phyloP scores from a whole-genome alignment of 1,140 invertebrate species.

The Pseudoatta argentina region DNA sequence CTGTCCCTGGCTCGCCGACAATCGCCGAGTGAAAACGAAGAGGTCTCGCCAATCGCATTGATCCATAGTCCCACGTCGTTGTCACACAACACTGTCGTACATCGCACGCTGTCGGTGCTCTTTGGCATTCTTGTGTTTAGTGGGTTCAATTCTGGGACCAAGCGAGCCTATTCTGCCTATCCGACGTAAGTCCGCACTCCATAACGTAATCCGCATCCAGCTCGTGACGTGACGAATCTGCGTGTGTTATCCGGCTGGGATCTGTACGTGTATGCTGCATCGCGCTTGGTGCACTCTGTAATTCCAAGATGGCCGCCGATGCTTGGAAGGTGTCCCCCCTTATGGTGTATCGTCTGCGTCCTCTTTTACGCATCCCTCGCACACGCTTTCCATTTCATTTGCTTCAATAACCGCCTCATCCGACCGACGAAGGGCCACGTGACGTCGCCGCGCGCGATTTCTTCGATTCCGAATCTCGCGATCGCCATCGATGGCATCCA shows the following conservation, averaged over 20 bases:
- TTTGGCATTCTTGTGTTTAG: constrained; percentile 72
- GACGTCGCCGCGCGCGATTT: background rate
- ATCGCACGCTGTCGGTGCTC: constrained; percentile 74
- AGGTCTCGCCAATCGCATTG: constrained; percentile 81
- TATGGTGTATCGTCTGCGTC: constrained; percentile 73
- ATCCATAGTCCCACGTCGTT: constrained; percentile 80
- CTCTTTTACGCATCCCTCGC: background rate
- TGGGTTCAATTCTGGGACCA: constrained; percentile 78
- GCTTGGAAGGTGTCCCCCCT: constrained; percentile 74
- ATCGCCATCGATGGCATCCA: background rate
- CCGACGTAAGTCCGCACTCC: constrained; percentile 78
- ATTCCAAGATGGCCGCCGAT: constrained; percentile 82
- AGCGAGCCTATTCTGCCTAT: constrained; percentile 72
- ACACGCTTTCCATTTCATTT: constrained; percentile 32
- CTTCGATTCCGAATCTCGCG: background rate
- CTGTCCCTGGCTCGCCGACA: constrained; percentile 62
- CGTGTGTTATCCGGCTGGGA: constrained; percentile 30
- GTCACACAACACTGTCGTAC: constrained; percentile 81
- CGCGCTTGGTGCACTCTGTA: constrained; percentile 50
- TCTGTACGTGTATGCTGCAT: constrained; percentile 78
- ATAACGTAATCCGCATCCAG: constrained; percentile 7
- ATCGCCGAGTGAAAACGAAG: constrained; percentile 67
- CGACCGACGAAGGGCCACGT: background rate
- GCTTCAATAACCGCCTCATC: background rate
- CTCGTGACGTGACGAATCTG: constrained; percentile 24